Percentiles rank a stretch among this genome's conserved stretches.
Conservation (phyloP, 2,888 invertebrate species). For the Unio pictorum region DNA sequence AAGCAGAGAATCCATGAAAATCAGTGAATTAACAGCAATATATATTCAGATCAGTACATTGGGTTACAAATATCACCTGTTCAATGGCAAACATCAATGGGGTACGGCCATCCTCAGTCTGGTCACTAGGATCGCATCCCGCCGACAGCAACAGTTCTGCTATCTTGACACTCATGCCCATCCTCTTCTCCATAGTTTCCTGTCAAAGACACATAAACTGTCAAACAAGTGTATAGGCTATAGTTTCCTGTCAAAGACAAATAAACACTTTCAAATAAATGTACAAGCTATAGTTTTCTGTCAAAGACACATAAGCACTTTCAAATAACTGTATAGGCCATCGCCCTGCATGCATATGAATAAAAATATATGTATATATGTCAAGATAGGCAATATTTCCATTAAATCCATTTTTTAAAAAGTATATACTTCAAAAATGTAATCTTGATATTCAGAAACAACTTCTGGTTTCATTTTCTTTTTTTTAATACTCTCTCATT, state of each 20-base stretch:
- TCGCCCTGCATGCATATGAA: too few species aligned
- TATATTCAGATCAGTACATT: not conserved
- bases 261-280: constrained; percentile 4
- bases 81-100: constrained; percentile 69
- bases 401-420: too few species aligned
- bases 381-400: too few species aligned
- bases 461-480: too few species aligned
- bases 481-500: too few species aligned
- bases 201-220: constrained; percentile 2
- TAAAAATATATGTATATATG: too few species aligned
- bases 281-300: constrained; percentile 23
- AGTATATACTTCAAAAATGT: too few species aligned
- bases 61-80: constrained; percentile 49
- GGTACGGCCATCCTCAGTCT: constrained; percentile 67
- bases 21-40: not conserved
- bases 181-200: constrained; percentile 30
- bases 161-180: constrained; percentile 64
- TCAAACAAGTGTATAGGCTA: constrained; percentile 1
- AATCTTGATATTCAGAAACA: too few species aligned
- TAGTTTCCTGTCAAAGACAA: constrained; percentile 3
- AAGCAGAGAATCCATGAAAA: too few species aligned
- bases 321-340: not conserved
- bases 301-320: constrained; percentile 7
- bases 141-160: constrained; percentile 66
- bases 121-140: constrained; percentile 66